Evolutionary conservation across 2,113 vertebrate species (phyloP).

Genomic region (Chiloscyllium plagiosum): DNA sequence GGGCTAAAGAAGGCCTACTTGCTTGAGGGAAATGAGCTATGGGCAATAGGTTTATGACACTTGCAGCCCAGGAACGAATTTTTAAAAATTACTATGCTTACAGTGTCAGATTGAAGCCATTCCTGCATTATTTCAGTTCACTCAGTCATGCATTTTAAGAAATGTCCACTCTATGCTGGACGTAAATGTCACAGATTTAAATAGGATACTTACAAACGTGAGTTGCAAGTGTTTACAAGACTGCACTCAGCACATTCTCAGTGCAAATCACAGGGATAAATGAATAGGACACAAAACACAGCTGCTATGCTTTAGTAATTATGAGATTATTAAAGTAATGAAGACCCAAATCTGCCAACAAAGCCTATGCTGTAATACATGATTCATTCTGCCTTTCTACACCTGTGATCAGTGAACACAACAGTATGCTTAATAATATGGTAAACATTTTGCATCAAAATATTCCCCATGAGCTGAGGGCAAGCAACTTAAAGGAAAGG

Average conservation of each 20-base stretch:
- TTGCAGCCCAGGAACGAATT: not conserved
- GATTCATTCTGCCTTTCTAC: not conserved
- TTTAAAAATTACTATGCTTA: not conserved
- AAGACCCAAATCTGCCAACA: not conserved
- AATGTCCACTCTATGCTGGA: not conserved
- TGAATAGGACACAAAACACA: not conserved
- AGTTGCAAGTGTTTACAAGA: not conserved
- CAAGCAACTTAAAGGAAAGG: not conserved
- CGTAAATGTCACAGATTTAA: not conserved
- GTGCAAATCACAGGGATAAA: not conserved
- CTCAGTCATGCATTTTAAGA: not conserved
- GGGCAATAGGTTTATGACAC: not conserved
- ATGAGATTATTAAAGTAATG: not conserved
- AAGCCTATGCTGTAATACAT: not conserved
- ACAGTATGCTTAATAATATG: not conserved
- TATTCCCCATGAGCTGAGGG: not conserved
- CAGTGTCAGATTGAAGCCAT: not conserved
- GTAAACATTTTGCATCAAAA: slow-evolving; percentile 1
- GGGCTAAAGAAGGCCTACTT: not conserved
- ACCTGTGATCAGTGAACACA: not conserved
- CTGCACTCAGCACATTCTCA: not conserved
- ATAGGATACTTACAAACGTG: not conserved
- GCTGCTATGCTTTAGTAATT: not conserved
- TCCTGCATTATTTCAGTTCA: not conserved
- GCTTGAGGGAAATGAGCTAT: not conserved